These are phyloP conservation scores for Acheta domesticus DNA, from an alignment of 2,888 invertebrate species.

Conservation along the genomic window DNA sequence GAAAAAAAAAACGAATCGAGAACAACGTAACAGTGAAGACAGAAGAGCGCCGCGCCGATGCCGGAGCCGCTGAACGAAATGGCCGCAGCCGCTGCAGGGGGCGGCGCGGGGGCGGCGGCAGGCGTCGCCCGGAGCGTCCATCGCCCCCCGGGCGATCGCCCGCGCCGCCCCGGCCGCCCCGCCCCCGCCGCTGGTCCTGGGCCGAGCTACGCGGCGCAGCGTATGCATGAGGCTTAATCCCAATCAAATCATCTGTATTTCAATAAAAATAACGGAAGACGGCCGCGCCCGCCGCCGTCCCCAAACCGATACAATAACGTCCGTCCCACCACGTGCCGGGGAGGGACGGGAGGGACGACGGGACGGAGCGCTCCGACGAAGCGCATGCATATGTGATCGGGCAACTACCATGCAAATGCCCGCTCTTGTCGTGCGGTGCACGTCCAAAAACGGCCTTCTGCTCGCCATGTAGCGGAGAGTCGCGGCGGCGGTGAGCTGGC, in stretches of 20 bases:
- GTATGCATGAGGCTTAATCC: not conserved
- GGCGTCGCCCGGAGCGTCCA: not conserved
- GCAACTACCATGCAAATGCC: constrained; percentile 4
- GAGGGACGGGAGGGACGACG: not conserved
- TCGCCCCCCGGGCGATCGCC: not conserved
- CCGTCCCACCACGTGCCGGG: not conserved
- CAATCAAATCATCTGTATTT: not conserved
- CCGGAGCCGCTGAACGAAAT: too few relatives aligned
- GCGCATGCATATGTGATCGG: constrained; percentile 7
- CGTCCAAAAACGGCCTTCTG: not conserved
- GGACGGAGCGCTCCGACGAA: not conserved
- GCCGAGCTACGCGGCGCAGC: not conserved
- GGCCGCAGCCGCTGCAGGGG: not conserved
- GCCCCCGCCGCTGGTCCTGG: not conserved
- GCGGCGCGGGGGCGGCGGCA: not conserved
- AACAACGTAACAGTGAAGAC: too few relatives aligned
- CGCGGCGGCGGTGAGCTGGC: too few relatives aligned
- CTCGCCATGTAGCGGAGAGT: too few relatives aligned
- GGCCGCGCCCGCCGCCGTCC: not conserved
- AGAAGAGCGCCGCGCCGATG: too few relatives aligned
- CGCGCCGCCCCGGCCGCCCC: not conserved
- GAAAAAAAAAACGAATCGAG: too few relatives aligned
- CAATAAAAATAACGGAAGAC: not conserved
- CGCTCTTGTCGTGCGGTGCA: not conserved
- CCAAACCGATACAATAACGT: not conserved